Evolutionary conservation across 2,797 vertebrate species (phyloP), one percentile per base, ranked within the genome.

Genomic region (Limnodromus scolopaceus): DNA sequence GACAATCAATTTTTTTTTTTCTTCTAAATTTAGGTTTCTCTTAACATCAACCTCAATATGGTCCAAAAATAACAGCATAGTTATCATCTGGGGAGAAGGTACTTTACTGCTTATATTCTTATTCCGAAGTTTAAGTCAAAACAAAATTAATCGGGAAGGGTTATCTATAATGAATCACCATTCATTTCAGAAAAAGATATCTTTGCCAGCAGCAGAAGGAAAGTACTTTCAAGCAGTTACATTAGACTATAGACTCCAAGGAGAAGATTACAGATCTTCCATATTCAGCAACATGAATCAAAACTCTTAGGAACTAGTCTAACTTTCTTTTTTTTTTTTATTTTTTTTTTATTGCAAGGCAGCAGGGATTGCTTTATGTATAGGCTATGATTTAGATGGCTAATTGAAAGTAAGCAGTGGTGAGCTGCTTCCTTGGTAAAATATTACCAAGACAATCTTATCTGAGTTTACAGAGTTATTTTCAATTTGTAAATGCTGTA

Each of bases 151-250:
- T 97, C 93, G 34, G 94, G 92, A 95, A 94, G 84, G 96, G 96
- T 98, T 98, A 98, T 98, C 98, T 98, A 96, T 98, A 98, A 98
- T 97, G 97, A 98, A 98, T 98, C 97, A 95, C 87, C 83, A 81
- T 96, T 96, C 92, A 86, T 95, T 97, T 93, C 61, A 86, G 84
- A 89, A 94, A 89, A 91, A 93, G 85, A 78, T 5, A 90, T 96
- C 95, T 96, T 95, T 93, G 85, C 89, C 77, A 87, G 94, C 89
- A 92, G 87, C 85, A 63, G n/a, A 97, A 95, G 77, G 86, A 96
- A 93, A 88, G 83, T 84, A 94, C 89, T 97, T 97, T 96, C 97
- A 96, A 95, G 96, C 85, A 95, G 92, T 92, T 95, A 58, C 92
- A 68, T 89, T 94, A 96, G 92, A 92, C 97, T 92, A 30, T 41